A percentile compares a stretch with the other conserved stretches of the same genome.
Evolutionary conservation across 2,113 vertebrate species (phyloP).

Genomic region (Gorsachius goisagi): DNA sequence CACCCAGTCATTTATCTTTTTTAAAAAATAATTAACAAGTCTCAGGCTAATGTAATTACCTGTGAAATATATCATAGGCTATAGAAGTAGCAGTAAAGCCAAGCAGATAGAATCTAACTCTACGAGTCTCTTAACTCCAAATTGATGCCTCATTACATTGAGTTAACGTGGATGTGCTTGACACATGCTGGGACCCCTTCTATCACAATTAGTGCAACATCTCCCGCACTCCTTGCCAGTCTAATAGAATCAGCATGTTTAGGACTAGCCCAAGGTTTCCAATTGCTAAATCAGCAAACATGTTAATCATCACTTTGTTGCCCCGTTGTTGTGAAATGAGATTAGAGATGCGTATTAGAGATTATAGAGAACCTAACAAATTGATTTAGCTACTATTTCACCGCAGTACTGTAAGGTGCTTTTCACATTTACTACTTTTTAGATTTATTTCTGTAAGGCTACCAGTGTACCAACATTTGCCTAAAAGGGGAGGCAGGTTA

Average conservation of each 20-base stretch:
- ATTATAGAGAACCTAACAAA: background rate
- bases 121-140: background rate
- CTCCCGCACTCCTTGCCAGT: slow-evolving; percentile 38
- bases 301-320: background rate
- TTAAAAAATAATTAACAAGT: background rate
- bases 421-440: background rate
- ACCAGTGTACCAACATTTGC: background rate
- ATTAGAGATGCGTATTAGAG: background rate
- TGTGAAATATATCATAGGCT: background rate
- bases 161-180: slow-evolving; percentile 62
- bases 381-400: background rate
- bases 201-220: slow-evolving; percentile 65
- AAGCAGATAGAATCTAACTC: background rate
- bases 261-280: background rate
- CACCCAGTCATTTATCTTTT: background rate
- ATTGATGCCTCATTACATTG: slow-evolving; percentile 63
- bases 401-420: background rate
- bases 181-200: slow-evolving; percentile 58
- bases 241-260: slow-evolving; percentile 12
- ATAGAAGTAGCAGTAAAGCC: background rate
- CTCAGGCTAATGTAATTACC: background rate
- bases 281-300: slow-evolving; percentile 35
- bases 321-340: background rate
- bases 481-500: background rate
- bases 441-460: background rate